Evolutionary conservation across 2,797 vertebrate species (phyloP).

Genomic region (Catostomus latipinnis): DNA sequence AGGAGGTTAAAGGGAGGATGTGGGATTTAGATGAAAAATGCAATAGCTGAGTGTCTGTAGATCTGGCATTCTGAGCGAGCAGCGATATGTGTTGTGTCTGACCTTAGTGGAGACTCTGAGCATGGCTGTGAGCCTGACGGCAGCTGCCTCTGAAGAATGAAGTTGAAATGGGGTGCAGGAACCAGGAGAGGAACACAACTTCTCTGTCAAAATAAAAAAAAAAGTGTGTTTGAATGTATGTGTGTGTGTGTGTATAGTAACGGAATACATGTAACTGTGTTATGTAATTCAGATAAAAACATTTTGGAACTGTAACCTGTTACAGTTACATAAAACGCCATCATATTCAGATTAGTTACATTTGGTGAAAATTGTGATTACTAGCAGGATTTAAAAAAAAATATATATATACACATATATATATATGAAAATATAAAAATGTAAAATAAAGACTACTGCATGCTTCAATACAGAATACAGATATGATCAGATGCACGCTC

Average conservation of each 20-base stretch:
- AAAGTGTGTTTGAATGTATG: background rate
- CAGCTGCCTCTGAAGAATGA: slow-evolving; percentile 65
- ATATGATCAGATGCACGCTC: no score
- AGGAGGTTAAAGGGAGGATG: slow-evolving; percentile 9
- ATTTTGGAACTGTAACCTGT: no score
- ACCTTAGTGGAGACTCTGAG: slow-evolving; percentile 78
- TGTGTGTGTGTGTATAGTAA: background rate
- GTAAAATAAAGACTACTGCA: no score
- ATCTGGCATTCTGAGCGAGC: slow-evolving; percentile 6
- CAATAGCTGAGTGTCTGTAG: slow-evolving; percentile 14
- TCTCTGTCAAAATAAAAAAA: slow-evolving; percentile 69
- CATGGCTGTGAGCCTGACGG: slow-evolving; percentile 70
- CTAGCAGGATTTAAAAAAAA: no score
- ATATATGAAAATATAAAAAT: no score
- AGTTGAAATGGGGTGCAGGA: slow-evolving; percentile 71
- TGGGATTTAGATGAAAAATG: slow-evolving; percentile 18
- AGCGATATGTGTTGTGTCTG: background rate
- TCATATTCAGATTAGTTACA: no score
- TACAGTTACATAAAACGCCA: no score
- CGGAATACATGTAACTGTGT: no score
- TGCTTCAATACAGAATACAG: no score
- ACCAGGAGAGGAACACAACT: slow-evolving; percentile 67
- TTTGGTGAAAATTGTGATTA: background rate
- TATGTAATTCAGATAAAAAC: no score
- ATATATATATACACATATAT: no score